A percentile compares a stretch with the other conserved stretches of the same genome.
These are phyloP conservation scores for Cryptus viduatorius DNA, from an alignment of 2,888 invertebrate genomes.

Conservation along the genomic window DNA sequence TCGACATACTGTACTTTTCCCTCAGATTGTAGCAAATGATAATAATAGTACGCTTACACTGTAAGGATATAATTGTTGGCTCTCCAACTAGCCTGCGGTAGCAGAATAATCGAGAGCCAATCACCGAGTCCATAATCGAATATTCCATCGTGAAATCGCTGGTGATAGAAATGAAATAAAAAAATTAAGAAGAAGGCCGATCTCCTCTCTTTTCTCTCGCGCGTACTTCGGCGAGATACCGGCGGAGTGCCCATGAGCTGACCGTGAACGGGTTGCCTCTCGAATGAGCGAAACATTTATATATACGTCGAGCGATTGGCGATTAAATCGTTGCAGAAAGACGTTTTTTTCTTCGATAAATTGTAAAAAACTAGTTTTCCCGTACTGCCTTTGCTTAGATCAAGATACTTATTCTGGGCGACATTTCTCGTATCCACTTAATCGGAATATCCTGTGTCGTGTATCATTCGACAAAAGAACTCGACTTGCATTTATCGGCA, in stretches of 20 bases:
- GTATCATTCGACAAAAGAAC: neutral
- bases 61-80: no score
- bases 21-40: no score
- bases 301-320: neutral
- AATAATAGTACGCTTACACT: no score
- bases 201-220: no score
- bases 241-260: neutral
- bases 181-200: no score
- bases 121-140: no score
- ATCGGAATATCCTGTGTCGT: neutral
- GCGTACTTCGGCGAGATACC: no score
- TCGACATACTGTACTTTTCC: no score
- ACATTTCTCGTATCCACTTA: constrained; percentile 4
- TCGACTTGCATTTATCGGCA: neutral
- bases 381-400: neutral
- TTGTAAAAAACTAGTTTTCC: constrained; percentile 16
- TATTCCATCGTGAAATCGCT: no score
- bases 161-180: no score
- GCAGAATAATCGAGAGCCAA: no score
- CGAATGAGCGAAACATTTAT: neutral
- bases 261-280: neutral
- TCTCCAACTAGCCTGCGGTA: no score
- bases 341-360: constrained; percentile 14
- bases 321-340: constrained; percentile 9
- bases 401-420: neutral